These are phyloP conservation scores for Syngnathus acus DNA, from an alignment of 2,797 vertebrate species.

Conservation along the genomic window DNA sequence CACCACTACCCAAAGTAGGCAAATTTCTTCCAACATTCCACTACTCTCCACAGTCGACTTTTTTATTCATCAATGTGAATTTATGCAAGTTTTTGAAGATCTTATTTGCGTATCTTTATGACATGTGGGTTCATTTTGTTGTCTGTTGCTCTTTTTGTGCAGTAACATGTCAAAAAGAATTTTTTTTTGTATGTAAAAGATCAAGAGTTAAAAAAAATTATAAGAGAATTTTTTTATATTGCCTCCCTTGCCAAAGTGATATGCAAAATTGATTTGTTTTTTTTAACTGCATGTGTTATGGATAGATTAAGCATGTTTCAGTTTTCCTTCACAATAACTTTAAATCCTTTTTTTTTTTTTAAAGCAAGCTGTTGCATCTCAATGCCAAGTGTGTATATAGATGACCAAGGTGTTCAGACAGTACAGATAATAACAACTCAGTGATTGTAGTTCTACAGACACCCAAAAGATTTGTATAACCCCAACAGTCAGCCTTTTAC, in stretches of 20 bases:
- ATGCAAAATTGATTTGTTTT: slow-evolving; percentile 60
- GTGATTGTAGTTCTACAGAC: slow-evolving; percentile 25
- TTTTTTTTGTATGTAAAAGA: slow-evolving; percentile 57
- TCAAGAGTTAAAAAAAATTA: slow-evolving; percentile 35
- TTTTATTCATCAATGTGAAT: slow-evolving; percentile 62
- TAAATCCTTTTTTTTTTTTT: slow-evolving; percentile 29
- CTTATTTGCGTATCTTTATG: slow-evolving; percentile 53
- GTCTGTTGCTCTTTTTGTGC: slow-evolving; percentile 69
- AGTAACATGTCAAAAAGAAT: slow-evolving; percentile 63
- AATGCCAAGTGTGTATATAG: slow-evolving; percentile 58
- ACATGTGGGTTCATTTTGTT: slow-evolving; percentile 59
- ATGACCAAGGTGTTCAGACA: slow-evolving; percentile 31
- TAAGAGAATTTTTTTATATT: slow-evolving; percentile 46
- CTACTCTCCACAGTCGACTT: slow-evolving; percentile 46
- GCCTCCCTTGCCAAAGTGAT: slow-evolving; percentile 71
- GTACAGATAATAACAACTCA: slow-evolving; percentile 39
- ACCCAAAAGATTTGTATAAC: slow-evolving; percentile 26
- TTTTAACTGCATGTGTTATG: slow-evolving; percentile 66
- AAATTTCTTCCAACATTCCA: slow-evolving; percentile 41
- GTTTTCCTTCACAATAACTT: slow-evolving; percentile 56
- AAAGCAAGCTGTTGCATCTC: slow-evolving; percentile 56
- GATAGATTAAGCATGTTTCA: slow-evolving; percentile 70
- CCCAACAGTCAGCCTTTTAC: slow-evolving; percentile 16
- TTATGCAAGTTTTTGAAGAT: slow-evolving; percentile 56
- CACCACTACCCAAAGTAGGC: neutral